A percentile compares a stretch with the other conserved stretches of the same genome.
phyloP scores from a whole-genome alignment of 2,888 invertebrate genomes.

The Rhagonycha fulva region DNA sequence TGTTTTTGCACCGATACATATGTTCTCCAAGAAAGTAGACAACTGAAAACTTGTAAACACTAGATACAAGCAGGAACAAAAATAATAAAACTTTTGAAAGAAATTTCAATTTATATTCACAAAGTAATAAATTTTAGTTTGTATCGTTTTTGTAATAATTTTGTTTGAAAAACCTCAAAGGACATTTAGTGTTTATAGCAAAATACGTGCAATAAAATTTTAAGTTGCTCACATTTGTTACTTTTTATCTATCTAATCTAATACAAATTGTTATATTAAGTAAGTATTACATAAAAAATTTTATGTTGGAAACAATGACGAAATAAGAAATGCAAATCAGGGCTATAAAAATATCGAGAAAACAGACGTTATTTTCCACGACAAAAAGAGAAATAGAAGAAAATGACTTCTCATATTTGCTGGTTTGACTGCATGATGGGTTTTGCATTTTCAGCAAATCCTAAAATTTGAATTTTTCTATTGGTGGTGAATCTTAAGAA shows the following conservation, averaged over 20 bases:
- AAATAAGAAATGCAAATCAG: conserved; percentile 28
- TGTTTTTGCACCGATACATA: neutral
- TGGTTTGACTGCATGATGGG: conserved; percentile 37
- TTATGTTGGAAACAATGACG: conserved; percentile 21
- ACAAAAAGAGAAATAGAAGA: conserved; percentile 31
- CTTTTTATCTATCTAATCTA: neutral
- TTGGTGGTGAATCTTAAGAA: neutral
- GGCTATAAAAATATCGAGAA: conserved; percentile 29
- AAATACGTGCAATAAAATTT: conserved; percentile 27
- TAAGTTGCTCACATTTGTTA: neutral
- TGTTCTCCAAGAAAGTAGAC: neutral
- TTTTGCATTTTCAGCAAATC: conserved; percentile 46
- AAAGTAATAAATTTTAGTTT: conserved; percentile 28
- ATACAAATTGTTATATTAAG: neutral
- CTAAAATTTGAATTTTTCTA: conserved; percentile 31
- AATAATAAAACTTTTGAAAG: conserved; percentile 32
- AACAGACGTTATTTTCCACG: conserved; percentile 29
- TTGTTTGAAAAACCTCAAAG: conserved; percentile 29
- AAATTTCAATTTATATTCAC: conserved; percentile 35
- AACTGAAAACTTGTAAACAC: conserved; percentile 15
- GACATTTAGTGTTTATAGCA: conserved; percentile 27
- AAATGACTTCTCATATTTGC: conserved; percentile 40
- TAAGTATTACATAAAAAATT: neutral
- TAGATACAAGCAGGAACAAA: conserved; percentile 19
- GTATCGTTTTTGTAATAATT: conserved; percentile 25